Evolutionary conservation across 2,113 vertebrate genomes (phyloP).

Genomic region (Carlito syrichta): DNA sequence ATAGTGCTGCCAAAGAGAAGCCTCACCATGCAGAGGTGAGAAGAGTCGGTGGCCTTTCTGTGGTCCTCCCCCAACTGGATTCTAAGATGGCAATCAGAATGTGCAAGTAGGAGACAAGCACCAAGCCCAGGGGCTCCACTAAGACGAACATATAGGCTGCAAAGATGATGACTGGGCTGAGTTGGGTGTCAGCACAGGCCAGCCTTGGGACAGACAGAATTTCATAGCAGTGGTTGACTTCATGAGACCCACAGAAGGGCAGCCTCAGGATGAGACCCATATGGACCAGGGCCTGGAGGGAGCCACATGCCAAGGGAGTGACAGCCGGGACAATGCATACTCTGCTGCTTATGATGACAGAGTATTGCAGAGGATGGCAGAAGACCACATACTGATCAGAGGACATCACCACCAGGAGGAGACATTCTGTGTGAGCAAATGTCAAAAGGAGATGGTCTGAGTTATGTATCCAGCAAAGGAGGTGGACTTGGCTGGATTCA

Average conservation of each 20-base stretch:
- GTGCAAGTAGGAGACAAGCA: not conserved
- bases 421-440: not conserved
- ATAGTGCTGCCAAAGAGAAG: conserved; percentile 39
- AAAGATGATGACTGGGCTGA: conserved; percentile 9
- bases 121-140: not conserved
- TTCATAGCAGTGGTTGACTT: conserved; percentile 68
- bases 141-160: not conserved
- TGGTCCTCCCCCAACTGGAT: conserved; percentile 12
- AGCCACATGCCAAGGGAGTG: not conserved
- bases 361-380: not conserved
- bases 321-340: not conserved
- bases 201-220: conserved; percentile 60
- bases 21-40: conserved; percentile 41
- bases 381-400: conserved; percentile 65
- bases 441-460: conserved; percentile 57
- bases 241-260: conserved; percentile 43
- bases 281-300: not conserved
- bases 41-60: conserved; percentile 57
- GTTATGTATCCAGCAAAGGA: conserved; percentile 45
- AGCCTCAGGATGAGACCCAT: not conserved
- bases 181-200: conserved; percentile 52
- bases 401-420: conserved; percentile 62
- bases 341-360: not conserved
- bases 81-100: conserved; percentile 4
- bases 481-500: conserved; percentile 17